Evolutionary conservation across 2,888 invertebrate genomes (phyloP).

Genomic region (Leptinotarsa tumamoca): DNA sequence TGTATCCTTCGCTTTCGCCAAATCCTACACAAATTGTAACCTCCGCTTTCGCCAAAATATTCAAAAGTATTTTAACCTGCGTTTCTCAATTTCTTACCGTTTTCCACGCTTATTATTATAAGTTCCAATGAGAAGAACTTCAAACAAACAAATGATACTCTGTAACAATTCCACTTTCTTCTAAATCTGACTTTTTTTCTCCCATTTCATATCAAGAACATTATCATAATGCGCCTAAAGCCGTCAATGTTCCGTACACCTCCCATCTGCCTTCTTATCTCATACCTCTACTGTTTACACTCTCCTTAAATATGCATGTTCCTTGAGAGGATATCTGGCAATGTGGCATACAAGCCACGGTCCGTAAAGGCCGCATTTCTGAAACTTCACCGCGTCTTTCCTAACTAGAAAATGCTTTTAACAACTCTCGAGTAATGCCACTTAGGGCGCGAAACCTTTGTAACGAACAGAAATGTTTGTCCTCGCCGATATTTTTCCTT

Average conservation of each 20-base stretch:
- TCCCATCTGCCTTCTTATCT: conserved; percentile 1
- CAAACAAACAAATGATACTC: too few species aligned
- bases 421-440: conserved; percentile 59
- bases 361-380: conserved; percentile 31
- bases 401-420: conserved; percentile 64
- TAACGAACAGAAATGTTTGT: conserved; percentile 48
- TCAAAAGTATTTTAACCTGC: too few species aligned
- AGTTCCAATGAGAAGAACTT: too few species aligned
- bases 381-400: conserved; percentile 48
- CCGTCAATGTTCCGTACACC: background rate
- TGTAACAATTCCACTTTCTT: too few species aligned
- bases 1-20: too few species aligned
- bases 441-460: conserved; percentile 52
- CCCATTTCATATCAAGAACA: background rate
- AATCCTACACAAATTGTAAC: too few species aligned
- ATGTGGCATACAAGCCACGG: background rate
- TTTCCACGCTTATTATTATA: too few species aligned
- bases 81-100: too few species aligned
- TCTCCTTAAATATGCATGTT: conserved; percentile 23
- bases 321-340: background rate
- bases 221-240: background rate
- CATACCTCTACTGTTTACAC: conserved; percentile 7
- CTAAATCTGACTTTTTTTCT: too few species aligned
- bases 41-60: too few species aligned
- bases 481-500: conserved; percentile 37